Evolutionary conservation across 1,140 invertebrate genomes (phyloP), one percentile per base, ranked within the genome.

Genomic region (Parasteatoda tepidariorum): DNA sequence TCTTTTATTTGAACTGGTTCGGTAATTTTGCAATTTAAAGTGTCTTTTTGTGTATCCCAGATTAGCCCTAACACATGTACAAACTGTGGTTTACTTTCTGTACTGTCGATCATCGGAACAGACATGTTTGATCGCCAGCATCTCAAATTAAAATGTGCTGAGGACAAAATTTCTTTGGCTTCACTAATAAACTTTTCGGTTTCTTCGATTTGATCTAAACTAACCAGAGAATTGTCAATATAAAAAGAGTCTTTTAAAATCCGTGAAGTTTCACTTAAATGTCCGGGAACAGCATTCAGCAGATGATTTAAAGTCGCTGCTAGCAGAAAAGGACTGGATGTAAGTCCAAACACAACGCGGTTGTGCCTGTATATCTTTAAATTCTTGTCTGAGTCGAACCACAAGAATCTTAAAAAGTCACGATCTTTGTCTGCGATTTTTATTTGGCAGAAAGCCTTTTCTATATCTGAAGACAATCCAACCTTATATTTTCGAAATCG

Each of bases 291-390:
- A 7, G 0, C 30, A 62, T 62, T 31, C 41, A 83, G 24, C 31
- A 54, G 79, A 31, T 22, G 24, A 6, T 30, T 26, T n/a, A 83
- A 9, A n/a, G 68, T 73, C 13, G 68, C 68, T 13, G 28, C 38
- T 18, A 83, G 55, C 30, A 83, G 11, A 62, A 57, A 83, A 22
- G 57, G 79, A 31, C 57, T 66, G 24, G 38, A 73, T 6, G 31
- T 73, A n/a, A 81, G 1, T 6, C 57, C 68, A 64, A 83, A 83
- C 6, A 73, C 79, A 24, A 83, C 67, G 41, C 57, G 71, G 41
- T 15, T 24, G 55, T 83, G 67, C 7, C 67, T 15, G 26, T 57
- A 68, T 30, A 7, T 11, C 11, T 38, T 15, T n/a, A 31, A 30
- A 22, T 68, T 6, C 59, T 79, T 26, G 24, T 79, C 54, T 31